These are phyloP conservation scores for Pasiphila rectangulata DNA, from an alignment of 2,888 invertebrate species.

Conservation along the genomic window DNA sequence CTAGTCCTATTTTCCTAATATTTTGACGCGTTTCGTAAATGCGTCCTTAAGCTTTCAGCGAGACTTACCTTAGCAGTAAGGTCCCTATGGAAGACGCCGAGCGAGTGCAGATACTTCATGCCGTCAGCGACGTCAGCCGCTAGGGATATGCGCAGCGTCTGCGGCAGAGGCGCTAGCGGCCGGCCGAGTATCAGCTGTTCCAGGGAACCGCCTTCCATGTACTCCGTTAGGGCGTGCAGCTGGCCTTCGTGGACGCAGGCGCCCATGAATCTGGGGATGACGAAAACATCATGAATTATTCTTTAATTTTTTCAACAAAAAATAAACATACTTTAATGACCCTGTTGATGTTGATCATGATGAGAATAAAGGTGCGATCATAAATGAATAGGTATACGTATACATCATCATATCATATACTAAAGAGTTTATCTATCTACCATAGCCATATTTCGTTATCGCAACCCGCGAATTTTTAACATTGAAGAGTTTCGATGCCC, in stretches of 20 bases:
- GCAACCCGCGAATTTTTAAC: too few species aligned
- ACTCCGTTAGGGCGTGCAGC: conserved; percentile 96
- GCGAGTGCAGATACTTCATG: conserved; percentile 95
- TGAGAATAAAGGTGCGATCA: too few species aligned
- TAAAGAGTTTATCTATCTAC: too few species aligned
- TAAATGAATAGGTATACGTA: too few species aligned
- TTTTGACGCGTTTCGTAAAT: too few species aligned
- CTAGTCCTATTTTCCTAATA: too few species aligned
- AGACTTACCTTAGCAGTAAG: conserved; percentile 93
- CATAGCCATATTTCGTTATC: too few species aligned
- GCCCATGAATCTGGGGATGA: conserved; percentile 91
- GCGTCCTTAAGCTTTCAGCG: too few species aligned
- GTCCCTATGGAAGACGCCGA: conserved; percentile 96
- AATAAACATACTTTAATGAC: not conserved
- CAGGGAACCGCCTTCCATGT: conserved; percentile 96
- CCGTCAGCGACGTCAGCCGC: conserved; percentile 94
- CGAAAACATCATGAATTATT: too few species aligned
- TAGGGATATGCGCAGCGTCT: conserved; percentile 89
- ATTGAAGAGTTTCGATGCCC: too few species aligned
- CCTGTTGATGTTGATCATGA: not conserved
- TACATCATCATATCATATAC: too few species aligned
- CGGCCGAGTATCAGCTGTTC: conserved; percentile 93
- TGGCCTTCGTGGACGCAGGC: conserved; percentile 98
- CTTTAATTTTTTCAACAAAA: too few species aligned
- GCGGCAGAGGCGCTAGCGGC: conserved; percentile 85